These are phyloP conservation scores for Chloropsis hardwickii DNA, from an alignment of 2,113 vertebrate genomes.

Conservation along the genomic window DNA sequence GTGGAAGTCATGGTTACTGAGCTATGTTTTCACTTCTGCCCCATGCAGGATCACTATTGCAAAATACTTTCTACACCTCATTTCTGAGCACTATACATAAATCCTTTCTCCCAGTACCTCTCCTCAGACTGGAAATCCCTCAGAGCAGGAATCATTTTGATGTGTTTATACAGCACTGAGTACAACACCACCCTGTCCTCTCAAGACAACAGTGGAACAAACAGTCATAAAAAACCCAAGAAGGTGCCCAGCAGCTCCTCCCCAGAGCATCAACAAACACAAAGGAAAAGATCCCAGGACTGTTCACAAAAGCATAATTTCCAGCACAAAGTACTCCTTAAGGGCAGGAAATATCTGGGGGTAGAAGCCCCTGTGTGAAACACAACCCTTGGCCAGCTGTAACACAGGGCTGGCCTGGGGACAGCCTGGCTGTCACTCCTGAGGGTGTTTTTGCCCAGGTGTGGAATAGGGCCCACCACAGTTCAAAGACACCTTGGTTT, in stretches of 20 bases:
- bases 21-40: neutral
- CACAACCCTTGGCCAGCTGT: fast-evolving
- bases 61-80: neutral
- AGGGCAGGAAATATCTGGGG: neutral
- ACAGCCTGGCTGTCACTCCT: neutral
- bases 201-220: neutral
- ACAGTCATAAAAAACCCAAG: neutral
- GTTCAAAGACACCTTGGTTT: neutral
- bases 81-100: neutral
- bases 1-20: neutral
- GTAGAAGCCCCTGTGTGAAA: neutral
- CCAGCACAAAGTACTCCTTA: neutral
- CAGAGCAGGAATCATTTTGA: neutral
- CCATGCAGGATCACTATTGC: neutral
- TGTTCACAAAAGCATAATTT: neutral
- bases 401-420: fast-evolving
- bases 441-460: neutral
- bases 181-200: fast-evolving
- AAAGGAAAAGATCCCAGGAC: neutral
- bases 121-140: neutral
- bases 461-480: neutral
- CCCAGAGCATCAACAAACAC: neutral
- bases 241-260: neutral
- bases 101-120: neutral
- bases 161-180: neutral